Conservation (phyloP, 2,888 invertebrate genomes). For the Morpho achilles region DNA sequence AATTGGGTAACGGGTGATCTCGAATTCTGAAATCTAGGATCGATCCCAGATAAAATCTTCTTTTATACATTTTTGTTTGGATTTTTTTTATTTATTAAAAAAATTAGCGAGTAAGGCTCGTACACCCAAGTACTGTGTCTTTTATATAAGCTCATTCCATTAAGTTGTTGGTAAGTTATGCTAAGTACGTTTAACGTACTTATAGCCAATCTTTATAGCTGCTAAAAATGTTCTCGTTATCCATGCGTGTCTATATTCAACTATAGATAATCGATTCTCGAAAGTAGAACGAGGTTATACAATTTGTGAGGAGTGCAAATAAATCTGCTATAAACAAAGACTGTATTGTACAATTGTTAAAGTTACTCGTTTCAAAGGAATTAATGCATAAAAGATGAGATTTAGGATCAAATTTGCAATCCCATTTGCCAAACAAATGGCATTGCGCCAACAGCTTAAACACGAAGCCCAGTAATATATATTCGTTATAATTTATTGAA, state of each 20-base stretch:
- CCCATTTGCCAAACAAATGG: constrained; percentile 10
- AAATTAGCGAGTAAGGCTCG: no score
- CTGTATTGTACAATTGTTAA: background rate
- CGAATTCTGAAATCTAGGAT: no score
- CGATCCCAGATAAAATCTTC: no score
- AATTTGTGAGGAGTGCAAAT: background rate
- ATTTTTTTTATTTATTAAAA: no score
- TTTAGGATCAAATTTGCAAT: constrained; percentile 1
- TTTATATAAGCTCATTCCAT: no score
- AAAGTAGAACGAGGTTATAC: background rate
- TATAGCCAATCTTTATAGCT: no score
- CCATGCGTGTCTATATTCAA: background rate
- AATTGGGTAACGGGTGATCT: no score
- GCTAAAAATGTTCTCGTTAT: no score
- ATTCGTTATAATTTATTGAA: constrained; percentile 4
- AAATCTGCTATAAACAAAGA: background rate
- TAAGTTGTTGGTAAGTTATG: no score
- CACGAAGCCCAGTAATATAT: background rate
- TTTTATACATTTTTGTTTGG: no score
- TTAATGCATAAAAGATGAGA: constrained; percentile 1
- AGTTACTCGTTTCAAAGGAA: background rate
- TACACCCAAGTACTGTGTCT: no score
- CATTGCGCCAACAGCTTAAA: constrained; percentile 7
- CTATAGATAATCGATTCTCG: background rate
- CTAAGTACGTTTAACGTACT: no score